Evolutionary conservation across 2,113 vertebrate species (phyloP).

Genomic region (Pedionomus torquatus): DNA sequence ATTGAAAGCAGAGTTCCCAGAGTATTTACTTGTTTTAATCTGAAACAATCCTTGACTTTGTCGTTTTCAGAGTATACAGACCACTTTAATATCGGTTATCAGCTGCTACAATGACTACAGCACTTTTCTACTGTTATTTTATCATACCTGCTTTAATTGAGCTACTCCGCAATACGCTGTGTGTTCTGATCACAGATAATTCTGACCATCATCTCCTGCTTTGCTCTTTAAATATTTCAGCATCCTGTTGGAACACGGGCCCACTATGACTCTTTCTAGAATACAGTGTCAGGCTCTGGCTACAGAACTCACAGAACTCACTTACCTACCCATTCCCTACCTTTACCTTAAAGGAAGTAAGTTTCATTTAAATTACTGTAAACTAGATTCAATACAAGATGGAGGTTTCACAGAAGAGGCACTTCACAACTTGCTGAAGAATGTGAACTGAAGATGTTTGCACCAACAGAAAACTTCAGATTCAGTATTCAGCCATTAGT

Average conservation of each 20-base stretch:
- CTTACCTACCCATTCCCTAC: background rate
- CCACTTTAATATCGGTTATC: background rate
- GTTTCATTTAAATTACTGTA: background rate
- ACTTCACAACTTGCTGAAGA: background rate
- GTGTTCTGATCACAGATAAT: background rate
- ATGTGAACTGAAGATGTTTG: background rate
- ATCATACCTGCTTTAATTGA: background rate
- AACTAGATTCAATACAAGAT: background rate
- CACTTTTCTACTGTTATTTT: background rate
- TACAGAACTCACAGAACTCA: background rate
- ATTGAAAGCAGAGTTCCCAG: conserved; percentile 32
- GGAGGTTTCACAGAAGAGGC: background rate
- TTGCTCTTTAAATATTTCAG: background rate
- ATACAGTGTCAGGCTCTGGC: background rate
- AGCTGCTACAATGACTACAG: background rate
- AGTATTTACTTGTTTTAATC: background rate
- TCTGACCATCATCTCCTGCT: background rate
- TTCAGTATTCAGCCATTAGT: background rate
- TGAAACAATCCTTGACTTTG: background rate
- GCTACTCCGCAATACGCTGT: background rate
- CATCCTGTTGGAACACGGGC: background rate
- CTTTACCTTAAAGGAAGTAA: background rate
- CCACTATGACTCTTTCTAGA: background rate
- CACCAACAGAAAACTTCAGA: background rate
- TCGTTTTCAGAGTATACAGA: background rate